Conservation (phyloP, 2,797 vertebrate genomes). For the Artibeus lituratus region DNA sequence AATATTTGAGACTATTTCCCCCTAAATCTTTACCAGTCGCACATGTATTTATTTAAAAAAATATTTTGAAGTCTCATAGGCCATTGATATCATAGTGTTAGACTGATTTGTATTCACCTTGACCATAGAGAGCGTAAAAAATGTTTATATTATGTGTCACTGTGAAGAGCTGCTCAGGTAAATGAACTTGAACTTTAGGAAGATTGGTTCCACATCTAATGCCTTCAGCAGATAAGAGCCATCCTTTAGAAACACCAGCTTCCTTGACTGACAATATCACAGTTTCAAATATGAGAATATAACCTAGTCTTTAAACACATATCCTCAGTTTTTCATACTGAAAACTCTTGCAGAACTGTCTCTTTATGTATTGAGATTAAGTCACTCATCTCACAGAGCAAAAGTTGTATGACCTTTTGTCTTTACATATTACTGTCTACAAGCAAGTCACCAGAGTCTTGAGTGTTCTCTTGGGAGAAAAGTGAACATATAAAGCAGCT, state of each 20-base stretch:
- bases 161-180: not conserved
- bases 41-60: not conserved
- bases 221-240: not conserved
- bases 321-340: not conserved
- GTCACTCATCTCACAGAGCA: not conserved
- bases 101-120: not conserved
- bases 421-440: not conserved
- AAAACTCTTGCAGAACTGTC: not conserved
- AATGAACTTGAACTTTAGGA: not conserved
- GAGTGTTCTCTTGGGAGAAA: not conserved
- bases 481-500: not conserved
- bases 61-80: not conserved
- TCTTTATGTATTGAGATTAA: not conserved
- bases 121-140: not conserved
- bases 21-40: not conserved
- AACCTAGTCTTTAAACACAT: not conserved
- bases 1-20: not conserved
- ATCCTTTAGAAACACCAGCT: not conserved
- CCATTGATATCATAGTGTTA: not conserved
- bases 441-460: not conserved
- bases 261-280: not conserved
- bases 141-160: not conserved
- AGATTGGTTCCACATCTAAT: not conserved
- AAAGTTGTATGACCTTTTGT: not conserved
- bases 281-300: not conserved